A percentile compares a stretch with the other conserved stretches of the same genome.
Conservation (phyloP, 2,797 vertebrate genomes). For the Mormyrus proboscirostris region DNA sequence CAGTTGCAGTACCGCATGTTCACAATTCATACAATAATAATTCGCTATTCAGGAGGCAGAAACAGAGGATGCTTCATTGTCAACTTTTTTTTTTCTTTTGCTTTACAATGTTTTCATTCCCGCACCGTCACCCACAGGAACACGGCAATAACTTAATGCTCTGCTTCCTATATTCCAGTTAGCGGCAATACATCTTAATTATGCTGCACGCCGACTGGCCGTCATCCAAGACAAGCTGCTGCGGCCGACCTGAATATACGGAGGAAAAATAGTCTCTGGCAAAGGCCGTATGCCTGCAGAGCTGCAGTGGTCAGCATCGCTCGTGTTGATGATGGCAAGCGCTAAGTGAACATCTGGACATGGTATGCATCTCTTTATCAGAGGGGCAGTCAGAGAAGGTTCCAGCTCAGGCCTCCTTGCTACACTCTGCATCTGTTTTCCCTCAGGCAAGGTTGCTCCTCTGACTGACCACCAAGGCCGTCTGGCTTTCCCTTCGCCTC, state of each 20-base stretch:
- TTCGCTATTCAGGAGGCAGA: background rate
- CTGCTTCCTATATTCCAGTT: conserved; percentile 18
- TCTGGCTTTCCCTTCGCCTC: conserved; percentile 77
- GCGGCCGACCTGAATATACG: conserved; percentile 6
- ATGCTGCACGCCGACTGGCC: conserved; percentile 15
- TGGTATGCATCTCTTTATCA: conserved; percentile 2
- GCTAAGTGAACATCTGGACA: conserved; percentile 15
- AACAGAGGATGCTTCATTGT: background rate
- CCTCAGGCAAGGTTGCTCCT: conserved; percentile 61
- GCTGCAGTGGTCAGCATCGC: background rate
- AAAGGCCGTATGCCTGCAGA: background rate
- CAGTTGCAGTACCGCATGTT: conserved; percentile 64
- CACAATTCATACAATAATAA: conserved; percentile 39
- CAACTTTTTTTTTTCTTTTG: background rate
- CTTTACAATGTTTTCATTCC: conserved; percentile 9
- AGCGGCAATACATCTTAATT: conserved; percentile 16
- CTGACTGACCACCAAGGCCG: conserved; percentile 68
- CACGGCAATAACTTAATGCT: conserved; percentile 17
- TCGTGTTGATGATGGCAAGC: background rate
- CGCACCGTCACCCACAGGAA: background rate
- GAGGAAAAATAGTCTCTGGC: background rate
- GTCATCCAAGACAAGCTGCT: conserved; percentile 34
- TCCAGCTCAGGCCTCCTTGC: background rate
- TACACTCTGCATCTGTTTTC: background rate
- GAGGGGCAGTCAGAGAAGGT: background rate